Conservation (phyloP, 2,113 vertebrate species). For the Progne subis region DNA sequence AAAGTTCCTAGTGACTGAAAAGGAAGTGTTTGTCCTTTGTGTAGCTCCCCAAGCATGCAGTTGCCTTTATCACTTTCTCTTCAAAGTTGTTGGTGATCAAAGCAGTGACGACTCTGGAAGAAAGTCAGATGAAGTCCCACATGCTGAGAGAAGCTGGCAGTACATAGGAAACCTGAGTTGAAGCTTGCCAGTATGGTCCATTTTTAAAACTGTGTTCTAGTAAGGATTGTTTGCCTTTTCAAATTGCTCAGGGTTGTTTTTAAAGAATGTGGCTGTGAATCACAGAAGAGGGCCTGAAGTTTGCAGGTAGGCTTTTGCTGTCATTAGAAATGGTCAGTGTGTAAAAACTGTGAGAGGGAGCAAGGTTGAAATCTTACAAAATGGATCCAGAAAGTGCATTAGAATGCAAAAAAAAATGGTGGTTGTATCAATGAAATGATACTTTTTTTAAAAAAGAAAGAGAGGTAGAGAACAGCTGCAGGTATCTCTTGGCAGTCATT, state of each 20-base stretch:
- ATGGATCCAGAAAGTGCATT: not conserved
- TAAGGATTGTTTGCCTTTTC: not conserved
- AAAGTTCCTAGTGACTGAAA: not conserved
- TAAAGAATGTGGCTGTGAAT: not conserved
- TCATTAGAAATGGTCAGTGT: not conserved
- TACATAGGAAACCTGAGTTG: not conserved
- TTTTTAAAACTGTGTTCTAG: not conserved
- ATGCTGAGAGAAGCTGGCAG: not conserved
- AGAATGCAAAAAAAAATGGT: not conserved
- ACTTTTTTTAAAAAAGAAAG: not conserved
- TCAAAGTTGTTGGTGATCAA: constrained; percentile 43
- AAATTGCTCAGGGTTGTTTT: not conserved
- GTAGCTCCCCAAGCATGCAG: not conserved
- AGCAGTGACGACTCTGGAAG: not conserved
- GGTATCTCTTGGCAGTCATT: not conserved
- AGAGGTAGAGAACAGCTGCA: not conserved
- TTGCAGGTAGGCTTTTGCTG: not conserved
- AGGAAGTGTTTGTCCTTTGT: constrained; percentile 44
- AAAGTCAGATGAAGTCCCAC: not conserved
- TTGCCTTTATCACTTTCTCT: constrained; percentile 27
- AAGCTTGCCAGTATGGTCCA: not conserved
- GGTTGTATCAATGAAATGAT: not conserved
- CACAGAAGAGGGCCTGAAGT: not conserved
- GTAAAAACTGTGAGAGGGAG: not conserved
- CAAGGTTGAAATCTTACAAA: not conserved